phyloP scores from a whole-genome alignment of 2,113 vertebrate species.

The Etheostoma cragini region DNA sequence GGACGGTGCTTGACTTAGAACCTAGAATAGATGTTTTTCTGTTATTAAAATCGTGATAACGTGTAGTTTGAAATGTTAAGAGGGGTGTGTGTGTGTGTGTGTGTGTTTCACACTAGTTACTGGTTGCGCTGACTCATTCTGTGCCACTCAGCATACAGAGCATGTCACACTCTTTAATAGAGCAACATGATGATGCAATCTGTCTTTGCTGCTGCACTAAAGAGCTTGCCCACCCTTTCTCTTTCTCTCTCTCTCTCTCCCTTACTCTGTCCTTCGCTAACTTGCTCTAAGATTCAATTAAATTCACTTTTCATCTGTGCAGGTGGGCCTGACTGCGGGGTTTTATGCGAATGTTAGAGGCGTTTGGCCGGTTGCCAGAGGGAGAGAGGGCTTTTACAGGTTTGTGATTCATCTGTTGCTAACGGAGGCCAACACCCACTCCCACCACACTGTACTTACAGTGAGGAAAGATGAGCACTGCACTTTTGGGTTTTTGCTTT shows the following conservation, averaged over 20 bases:
- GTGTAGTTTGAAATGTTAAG: constrained; percentile 57
- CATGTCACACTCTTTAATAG: constrained; percentile 76
- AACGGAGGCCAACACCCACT: constrained; percentile 53
- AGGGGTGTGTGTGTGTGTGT: constrained; percentile 20
- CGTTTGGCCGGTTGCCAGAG: constrained; percentile 26
- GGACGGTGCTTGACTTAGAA: constrained; percentile 17
- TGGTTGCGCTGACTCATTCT: constrained; percentile 79
- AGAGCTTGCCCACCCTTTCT: constrained; percentile 52
- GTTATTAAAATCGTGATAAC: constrained; percentile 63
- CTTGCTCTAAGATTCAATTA: constrained; percentile 30
- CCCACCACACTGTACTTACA: constrained; percentile 54
- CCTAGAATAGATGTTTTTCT: constrained; percentile 55
- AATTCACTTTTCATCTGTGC: constrained; percentile 32
- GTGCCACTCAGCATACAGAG: constrained; percentile 75
- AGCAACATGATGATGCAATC: constrained; percentile 78
- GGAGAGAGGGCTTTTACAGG: constrained; percentile 26
- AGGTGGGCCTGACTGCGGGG: constrained; percentile 18
- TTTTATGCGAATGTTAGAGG: constrained; percentile 17
- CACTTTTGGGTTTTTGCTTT: constrained; percentile 18
- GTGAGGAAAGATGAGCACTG: constrained; percentile 22
- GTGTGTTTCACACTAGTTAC: constrained; percentile 38
- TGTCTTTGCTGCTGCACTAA: constrained; percentile 62
- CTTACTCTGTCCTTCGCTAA: constrained; percentile 8
- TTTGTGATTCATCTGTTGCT: constrained; percentile 64
- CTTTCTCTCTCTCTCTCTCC: not conserved